A percentile compares a stretch with the other conserved stretches of the same genome.
Evolutionary conservation across 2,113 vertebrate species (phyloP).

Genomic region (Syrmaticus mikado): DNA sequence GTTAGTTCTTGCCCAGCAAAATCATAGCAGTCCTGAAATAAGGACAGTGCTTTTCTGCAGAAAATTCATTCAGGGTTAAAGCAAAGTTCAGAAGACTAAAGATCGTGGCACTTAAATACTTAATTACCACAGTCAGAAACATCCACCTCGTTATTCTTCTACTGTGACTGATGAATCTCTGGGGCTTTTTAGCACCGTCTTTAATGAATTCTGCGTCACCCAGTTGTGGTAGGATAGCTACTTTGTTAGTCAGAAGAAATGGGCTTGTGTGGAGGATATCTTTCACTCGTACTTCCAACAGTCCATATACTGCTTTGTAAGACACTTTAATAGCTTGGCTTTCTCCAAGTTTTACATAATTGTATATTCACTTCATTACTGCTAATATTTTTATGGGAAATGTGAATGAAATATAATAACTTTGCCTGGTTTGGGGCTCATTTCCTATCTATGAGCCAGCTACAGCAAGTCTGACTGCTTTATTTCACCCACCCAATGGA

Average conservation of each 20-base stretch:
- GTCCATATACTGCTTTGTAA: background rate
- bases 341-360: background rate
- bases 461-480: background rate
- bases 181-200: background rate
- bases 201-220: background rate
- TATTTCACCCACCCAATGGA: background rate
- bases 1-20: slow-evolving; percentile 13
- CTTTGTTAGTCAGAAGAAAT: background rate
- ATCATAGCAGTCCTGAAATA: slow-evolving; percentile 35
- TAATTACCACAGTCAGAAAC: background rate
- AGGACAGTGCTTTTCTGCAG: background rate
- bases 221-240: background rate
- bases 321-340: background rate
- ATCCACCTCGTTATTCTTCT: background rate
- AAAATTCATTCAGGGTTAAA: background rate
- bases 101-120: background rate
- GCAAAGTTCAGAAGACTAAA: slow-evolving; percentile 1
- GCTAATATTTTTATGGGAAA: background rate
- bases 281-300: background rate
- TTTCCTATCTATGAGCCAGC: background rate
- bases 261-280: background rate
- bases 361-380: background rate
- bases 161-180: background rate
- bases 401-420: background rate
- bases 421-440: background rate